These are phyloP conservation scores for Pygmarrhopalites habei DNA, from an alignment of 1,140 invertebrate species.

Conservation along the genomic window DNA sequence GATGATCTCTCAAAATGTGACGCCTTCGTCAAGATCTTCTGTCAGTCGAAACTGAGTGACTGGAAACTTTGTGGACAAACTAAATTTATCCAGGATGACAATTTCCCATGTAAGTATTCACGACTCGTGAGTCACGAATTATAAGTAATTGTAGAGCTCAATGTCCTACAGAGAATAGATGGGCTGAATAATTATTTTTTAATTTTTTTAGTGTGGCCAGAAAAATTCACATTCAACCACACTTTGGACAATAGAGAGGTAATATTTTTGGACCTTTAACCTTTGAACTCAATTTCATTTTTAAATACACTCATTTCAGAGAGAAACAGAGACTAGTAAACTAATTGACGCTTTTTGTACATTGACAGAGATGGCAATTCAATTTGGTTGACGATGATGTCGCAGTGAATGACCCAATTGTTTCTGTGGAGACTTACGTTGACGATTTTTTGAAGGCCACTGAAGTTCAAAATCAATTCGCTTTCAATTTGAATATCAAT, in stretches of 20 bases:
- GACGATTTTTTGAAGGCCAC: conserved; percentile 4
- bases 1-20: conserved; percentile 22
- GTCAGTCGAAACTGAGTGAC: conserved; percentile 5
- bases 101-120: conserved; percentile 15
- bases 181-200: conserved; percentile 1
- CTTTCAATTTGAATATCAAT: neutral
- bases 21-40: conserved; percentile 10
- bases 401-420: conserved; percentile 13
- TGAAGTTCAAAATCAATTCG: neutral
- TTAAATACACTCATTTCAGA: neutral
- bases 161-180: neutral
- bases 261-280: neutral
- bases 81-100: conserved; percentile 17
- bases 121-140: neutral
- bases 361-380: conserved; percentile 22
- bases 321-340: neutral
- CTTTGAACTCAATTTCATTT: neutral
- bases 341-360: neutral
- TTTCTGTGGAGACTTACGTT: conserved; percentile 4
- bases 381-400: conserved; percentile 18
- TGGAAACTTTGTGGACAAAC: conserved; percentile 21
- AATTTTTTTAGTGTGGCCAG: conserved; percentile 11
- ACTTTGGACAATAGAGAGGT: conserved; percentile 2
- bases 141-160: neutral
- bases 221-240: conserved; percentile 19